Base-by-base conservation (phyloP, 2,888 invertebrate species). In the Koerneria pararmatus region DNA sequence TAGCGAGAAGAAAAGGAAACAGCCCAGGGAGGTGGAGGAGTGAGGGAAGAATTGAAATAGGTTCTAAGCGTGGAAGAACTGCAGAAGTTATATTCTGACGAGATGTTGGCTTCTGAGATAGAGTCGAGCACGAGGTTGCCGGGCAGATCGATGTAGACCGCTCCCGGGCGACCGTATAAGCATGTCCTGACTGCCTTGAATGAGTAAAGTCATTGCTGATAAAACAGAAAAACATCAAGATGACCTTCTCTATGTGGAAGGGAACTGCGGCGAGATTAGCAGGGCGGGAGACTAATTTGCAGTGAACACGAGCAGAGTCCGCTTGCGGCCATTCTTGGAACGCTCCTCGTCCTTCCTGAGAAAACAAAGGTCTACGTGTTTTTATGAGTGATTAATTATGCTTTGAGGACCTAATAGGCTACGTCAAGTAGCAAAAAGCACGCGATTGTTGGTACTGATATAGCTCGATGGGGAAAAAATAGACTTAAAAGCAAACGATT, bases 301-400 rank as follows among this genome's bases (percentile, higher is more conserved):
- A 91, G 84, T 91, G 93, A 3, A 90, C 88, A n/a, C 91, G 88
- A 67, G 91, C 89, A 0, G 91, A 87, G 79, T 94, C 93, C 61
- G 92, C 91, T 87, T 94, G 93, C 0, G 90, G 89, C 86, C 90
- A 93, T 85, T 94, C 95, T 85, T 97, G 95, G 85, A 97, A 97
- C 1, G 93, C 95, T 29, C 95, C 95, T 77, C 93, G 90, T 8
- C 91, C 91, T 85, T 76, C 76, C 54, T 64, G 41, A 37, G 15
- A 19, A 22, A 53, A 24, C 15, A 8, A 8, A 53, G 22, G 24
- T 8, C 15, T 53, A 34, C 29, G 2, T 8, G 27, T 29, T 41
- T 60, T 32, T 49, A 24, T 32, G 22, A 59, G 58, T 24, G 22
- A 19, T 1, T 15, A n/a, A 32, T 37, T 37, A 27, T 8, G 32